Conservation (phyloP, 2,888 invertebrate genomes). For the Tillus elongatus region DNA sequence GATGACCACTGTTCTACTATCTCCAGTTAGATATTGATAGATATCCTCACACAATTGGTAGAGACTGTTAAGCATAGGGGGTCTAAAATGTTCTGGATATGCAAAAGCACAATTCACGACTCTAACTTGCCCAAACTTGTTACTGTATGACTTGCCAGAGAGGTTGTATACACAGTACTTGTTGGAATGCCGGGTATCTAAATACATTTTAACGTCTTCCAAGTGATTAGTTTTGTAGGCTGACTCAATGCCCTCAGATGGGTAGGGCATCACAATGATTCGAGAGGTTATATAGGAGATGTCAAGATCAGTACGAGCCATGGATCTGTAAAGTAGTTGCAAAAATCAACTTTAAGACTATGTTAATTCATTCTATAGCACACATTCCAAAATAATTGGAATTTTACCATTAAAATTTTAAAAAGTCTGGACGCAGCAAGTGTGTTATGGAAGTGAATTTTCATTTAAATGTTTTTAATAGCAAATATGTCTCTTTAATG, state of each 20-base stretch:
- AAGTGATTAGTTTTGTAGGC: constrained; percentile 86
- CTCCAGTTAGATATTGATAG: constrained; percentile 75
- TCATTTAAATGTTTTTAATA: too few species aligned
- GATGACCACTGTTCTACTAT: constrained; percentile 72
- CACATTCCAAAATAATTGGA: too few species aligned
- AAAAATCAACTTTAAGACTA: too few species aligned
- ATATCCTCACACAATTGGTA: constrained; percentile 81
- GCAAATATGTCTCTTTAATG: too few species aligned
- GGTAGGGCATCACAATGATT: constrained; percentile 88
- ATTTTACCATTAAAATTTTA: too few species aligned
- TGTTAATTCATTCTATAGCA: too few species aligned
- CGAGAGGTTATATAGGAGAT: constrained; percentile 88
- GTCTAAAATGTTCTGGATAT: constrained; percentile 57
- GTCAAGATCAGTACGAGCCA: constrained; percentile 80
- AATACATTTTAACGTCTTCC: constrained; percentile 76
- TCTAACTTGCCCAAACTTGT: constrained; percentile 50
- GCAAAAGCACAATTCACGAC: constrained; percentile 56
- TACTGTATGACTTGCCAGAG: constrained; percentile 50
- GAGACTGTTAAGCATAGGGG: constrained; percentile 71
- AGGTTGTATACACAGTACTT: constrained; percentile 81
- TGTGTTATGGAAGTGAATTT: too few species aligned
- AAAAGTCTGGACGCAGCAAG: too few species aligned
- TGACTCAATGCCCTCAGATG: constrained; percentile 90
- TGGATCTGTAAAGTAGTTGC: constrained; percentile 64
- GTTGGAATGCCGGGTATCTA: constrained; percentile 68